Evolutionary conservation across 2,888 invertebrate genomes (phyloP), one percentile per base, ranked within the genome.

Genomic region (Polietes domitor): DNA sequence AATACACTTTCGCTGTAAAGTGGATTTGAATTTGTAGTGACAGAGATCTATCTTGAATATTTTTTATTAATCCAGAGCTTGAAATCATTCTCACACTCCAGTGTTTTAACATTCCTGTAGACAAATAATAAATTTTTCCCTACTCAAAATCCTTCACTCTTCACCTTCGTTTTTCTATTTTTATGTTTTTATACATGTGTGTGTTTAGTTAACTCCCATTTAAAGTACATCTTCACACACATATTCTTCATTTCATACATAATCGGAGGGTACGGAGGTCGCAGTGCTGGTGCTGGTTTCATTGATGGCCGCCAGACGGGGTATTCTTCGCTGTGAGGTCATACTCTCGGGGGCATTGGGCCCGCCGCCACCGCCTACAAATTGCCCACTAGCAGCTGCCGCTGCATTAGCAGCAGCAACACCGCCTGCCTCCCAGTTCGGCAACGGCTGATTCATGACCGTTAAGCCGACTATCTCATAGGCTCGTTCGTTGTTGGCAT

Each of bases 391-490:
- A 5, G 65, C 77, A 7, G 32, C 19, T 5, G 65, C 15, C 6
- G 65, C 37, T 15, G 83, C 80, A 10, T 77, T 77, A 12, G 78
- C 78, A 0, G 78, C 76, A 9, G 81, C 41, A 2, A 76, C 72
- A 61, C 89, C 88, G 73, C 88, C 90, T 77, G 87, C 88, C 79
- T 92, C 92, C 92, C 92, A 92, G 86, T 92, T 91, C 75, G 91
- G 91, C 80, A 92, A 80, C 4, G 93, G 93, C 80, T 92, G 91
- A 6, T 93, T 93, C 91, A 93, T 91, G 65, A 93, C 93, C 61
- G 93, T 92, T 63, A 93, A 90, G 17, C 94, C 94, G 15, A 94
- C 94, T 21, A 94, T 93, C 90, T 94, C 94, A 88, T 94, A 94
- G 55, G 94, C 94, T 79, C 94, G 90, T 86, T 94, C 94, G 71